Conservation (phyloP, 2,888 invertebrate species). For the Microplitis manilae region DNA sequence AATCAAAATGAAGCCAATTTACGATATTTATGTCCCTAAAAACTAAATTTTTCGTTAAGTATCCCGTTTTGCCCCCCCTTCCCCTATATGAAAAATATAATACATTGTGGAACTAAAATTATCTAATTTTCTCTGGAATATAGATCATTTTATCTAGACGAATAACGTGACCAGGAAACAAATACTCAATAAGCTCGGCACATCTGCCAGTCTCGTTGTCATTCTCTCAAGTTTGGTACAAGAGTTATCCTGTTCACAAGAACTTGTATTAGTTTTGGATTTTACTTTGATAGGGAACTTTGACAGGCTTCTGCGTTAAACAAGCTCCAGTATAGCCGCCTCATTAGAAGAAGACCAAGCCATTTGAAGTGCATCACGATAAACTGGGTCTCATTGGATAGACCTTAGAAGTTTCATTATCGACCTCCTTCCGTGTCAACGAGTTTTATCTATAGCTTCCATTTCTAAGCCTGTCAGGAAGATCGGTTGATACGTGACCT, state of each 20-base stretch:
- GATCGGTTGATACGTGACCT: slow-evolving; percentile 17
- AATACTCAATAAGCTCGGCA: slow-evolving; percentile 16
- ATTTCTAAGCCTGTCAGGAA: neutral
- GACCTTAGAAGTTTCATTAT: slow-evolving; percentile 39
- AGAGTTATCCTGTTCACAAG: slow-evolving; percentile 28
- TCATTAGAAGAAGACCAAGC: slow-evolving; percentile 16
- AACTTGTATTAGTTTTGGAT: slow-evolving; percentile 33
- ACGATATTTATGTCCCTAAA: no score
- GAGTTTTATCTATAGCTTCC: slow-evolving; percentile 33
- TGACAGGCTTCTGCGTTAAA: slow-evolving; percentile 28
- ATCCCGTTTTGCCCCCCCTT: no score
- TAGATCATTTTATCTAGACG: neutral
- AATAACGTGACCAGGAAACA: slow-evolving; percentile 26
- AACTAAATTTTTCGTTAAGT: no score
- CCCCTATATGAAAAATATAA: no score
- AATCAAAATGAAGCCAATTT: no score
- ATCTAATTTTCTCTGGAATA: no score
- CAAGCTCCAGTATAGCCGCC: neutral
- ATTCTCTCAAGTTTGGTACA: slow-evolving; percentile 24
- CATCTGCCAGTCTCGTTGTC: slow-evolving; percentile 29
- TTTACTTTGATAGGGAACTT: slow-evolving; percentile 27
- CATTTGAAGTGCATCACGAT: slow-evolving; percentile 27
- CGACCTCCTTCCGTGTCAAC: slow-evolving; percentile 38
- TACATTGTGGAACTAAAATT: no score
- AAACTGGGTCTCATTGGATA: slow-evolving; percentile 27